phyloP scores from a whole-genome alignment of 2,113 vertebrate genomes.

The Alethe castanea region DNA sequence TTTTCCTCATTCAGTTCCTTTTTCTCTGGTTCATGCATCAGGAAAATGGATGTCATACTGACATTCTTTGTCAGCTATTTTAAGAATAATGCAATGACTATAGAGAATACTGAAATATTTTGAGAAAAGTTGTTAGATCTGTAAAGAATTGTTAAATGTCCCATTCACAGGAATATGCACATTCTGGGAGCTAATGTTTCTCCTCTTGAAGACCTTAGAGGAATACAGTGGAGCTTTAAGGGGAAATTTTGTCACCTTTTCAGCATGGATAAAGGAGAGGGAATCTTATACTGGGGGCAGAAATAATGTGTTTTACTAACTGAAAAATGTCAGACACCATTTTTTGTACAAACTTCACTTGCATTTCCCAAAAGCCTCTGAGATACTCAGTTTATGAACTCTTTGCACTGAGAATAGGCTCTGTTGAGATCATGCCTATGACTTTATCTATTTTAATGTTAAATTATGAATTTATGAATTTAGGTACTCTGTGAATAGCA shows the following conservation, averaged over 20 bases:
- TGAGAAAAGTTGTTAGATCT: background rate
- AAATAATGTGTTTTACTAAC: background rate
- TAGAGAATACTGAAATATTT: slow-evolving; percentile 33
- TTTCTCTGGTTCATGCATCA: background rate
- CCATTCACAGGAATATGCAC: background rate
- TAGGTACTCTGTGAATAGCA: background rate
- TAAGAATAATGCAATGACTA: background rate
- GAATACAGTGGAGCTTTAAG: background rate
- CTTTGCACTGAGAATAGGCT: background rate
- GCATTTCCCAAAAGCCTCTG: background rate
- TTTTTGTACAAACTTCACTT: background rate
- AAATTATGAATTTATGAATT: background rate
- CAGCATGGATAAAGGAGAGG: background rate
- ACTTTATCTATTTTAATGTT: background rate
- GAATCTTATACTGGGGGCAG: background rate
- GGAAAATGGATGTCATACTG: background rate
- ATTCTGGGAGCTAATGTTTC: background rate
- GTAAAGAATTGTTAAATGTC: slow-evolving; percentile 16
- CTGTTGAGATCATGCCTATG: background rate
- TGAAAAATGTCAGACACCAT: background rate
- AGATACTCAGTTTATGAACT: background rate
- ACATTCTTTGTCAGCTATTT: slow-evolving; percentile 16
- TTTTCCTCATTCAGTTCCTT: background rate
- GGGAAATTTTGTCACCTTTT: slow-evolving; percentile 4
- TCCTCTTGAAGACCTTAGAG: background rate